Conservation (phyloP, 2,888 invertebrate genomes). For the Tillus elongatus region DNA sequence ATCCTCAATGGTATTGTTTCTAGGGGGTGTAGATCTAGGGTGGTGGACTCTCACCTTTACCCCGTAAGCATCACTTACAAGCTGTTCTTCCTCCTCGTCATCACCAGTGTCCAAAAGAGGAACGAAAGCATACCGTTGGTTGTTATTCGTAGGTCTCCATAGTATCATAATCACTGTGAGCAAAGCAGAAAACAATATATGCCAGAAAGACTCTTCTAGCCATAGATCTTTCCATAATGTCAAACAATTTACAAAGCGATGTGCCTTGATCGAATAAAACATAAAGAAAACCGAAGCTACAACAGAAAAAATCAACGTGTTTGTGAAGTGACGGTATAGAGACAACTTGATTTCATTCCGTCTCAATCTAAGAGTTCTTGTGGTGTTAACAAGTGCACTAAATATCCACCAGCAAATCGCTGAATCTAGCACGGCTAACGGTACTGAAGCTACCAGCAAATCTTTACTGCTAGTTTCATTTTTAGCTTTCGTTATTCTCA, state of each 20-base stretch:
- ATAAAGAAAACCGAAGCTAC: conserved; percentile 86
- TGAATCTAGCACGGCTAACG: conserved; percentile 75
- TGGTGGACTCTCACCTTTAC: conserved; percentile 58
- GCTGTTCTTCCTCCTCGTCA: conserved; percentile 73
- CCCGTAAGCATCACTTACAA: conserved; percentile 80
- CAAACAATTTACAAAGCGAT: conserved; percentile 65
- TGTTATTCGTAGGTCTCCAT: conserved; percentile 93
- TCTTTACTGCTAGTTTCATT: conserved; percentile 51
- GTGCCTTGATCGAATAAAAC: conserved; percentile 82
- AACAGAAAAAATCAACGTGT: conserved; percentile 85
- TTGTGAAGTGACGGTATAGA: conserved; percentile 88
- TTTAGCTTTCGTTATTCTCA: conserved; percentile 60
- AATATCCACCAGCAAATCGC: conserved; percentile 94
- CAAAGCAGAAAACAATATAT: conserved; percentile 80
- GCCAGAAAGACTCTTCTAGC: conserved; percentile 95
- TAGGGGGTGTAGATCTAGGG: conserved; percentile 37
- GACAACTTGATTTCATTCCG: conserved; percentile 85
- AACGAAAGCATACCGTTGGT: conserved; percentile 90
- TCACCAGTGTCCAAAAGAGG: conserved; percentile 80
- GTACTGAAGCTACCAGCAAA: conserved; percentile 70
- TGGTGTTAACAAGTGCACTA: conserved; percentile 79
- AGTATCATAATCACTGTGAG: conserved; percentile 87
- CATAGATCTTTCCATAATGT: conserved; percentile 86
- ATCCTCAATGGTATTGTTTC: conserved; percentile 54
- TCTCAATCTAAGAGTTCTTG: conserved; percentile 75